Evolutionary conservation across 2,113 vertebrate species (phyloP).

Genomic region (Taxidea taxus): DNA sequence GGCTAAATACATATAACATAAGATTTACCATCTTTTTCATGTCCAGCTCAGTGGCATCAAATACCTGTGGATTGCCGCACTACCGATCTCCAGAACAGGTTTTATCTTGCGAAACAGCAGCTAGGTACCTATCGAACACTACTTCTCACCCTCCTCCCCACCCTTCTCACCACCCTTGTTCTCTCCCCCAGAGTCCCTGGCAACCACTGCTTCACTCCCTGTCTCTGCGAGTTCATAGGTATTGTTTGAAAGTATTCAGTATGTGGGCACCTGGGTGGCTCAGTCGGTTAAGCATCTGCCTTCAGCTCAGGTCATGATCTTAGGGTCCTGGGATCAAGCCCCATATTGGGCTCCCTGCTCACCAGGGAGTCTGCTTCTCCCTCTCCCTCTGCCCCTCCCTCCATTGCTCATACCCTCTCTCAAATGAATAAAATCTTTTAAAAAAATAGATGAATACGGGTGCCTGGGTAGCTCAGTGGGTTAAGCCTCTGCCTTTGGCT

Average conservation of each 20-base stretch:
- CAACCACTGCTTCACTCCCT: not conserved
- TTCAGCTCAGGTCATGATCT: not conserved
- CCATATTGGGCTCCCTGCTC: not conserved
- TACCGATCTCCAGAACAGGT: not conserved
- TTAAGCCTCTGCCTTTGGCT: too few species aligned
- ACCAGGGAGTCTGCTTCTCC: not conserved
- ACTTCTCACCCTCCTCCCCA: not conserved
- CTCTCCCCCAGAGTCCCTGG: not conserved
- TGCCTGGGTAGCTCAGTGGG: too few species aligned
- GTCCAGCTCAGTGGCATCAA: fast-evolving
- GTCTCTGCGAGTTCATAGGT: not conserved
- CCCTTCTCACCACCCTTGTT: too few species aligned
- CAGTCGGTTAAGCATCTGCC: not conserved
- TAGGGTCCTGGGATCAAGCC: not conserved
- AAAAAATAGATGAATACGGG: not conserved
- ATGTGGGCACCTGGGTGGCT: not conserved
- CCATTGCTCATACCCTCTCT: not conserved
- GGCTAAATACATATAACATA: not conserved
- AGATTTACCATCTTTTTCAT: not conserved
- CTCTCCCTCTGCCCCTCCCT: not conserved
- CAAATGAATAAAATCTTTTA: not conserved
- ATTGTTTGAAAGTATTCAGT: not conserved
- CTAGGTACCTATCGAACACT: not conserved
- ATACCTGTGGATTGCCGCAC: too few species aligned
- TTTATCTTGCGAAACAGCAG: not conserved